Percentiles rank a stretch among this genome's conserved stretches.
Conservation (phyloP, 2,797 vertebrate genomes). For the Gobio occitaniae region DNA sequence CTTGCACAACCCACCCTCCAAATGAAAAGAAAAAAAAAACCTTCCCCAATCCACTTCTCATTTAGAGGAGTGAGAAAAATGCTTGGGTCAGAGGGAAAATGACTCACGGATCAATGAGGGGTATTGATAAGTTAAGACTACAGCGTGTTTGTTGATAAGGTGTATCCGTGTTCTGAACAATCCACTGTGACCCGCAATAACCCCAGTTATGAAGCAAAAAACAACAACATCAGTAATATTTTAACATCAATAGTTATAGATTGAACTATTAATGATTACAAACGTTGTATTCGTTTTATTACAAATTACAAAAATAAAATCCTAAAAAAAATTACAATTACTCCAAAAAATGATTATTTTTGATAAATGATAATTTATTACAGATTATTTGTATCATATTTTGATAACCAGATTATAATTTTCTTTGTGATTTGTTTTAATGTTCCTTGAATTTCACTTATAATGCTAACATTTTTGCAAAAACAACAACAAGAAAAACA, state of each 20-base stretch:
- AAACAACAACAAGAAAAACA: too few relatives aligned
- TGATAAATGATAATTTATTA: background rate
- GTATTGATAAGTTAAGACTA: conserved; percentile 49
- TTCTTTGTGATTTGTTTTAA: background rate
- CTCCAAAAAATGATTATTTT: background rate
- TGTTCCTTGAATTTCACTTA: background rate
- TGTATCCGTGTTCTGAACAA: conserved; percentile 29
- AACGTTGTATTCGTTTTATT: too few relatives aligned
- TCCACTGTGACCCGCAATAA: conserved; percentile 28
- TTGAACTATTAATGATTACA: too few relatives aligned
- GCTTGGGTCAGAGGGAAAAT: conserved; percentile 47
- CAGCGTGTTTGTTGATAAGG: conserved; percentile 29
- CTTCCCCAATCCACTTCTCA: conserved; percentile 39
- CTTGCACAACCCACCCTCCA: conserved; percentile 19
- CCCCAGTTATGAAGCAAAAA: background rate
- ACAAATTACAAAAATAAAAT: background rate
- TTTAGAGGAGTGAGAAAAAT: conserved; percentile 46
- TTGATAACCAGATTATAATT: background rate
- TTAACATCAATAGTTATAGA: background rate
- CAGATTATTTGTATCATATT: background rate
- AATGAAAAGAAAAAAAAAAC: conserved; percentile 15
- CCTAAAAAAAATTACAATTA: background rate
- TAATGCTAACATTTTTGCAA: background rate
- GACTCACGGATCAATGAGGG: conserved; percentile 39
- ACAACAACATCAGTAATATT: background rate